Conservation (phyloP, 2,113 vertebrate genomes). For the Scatophagus argus region DNA sequence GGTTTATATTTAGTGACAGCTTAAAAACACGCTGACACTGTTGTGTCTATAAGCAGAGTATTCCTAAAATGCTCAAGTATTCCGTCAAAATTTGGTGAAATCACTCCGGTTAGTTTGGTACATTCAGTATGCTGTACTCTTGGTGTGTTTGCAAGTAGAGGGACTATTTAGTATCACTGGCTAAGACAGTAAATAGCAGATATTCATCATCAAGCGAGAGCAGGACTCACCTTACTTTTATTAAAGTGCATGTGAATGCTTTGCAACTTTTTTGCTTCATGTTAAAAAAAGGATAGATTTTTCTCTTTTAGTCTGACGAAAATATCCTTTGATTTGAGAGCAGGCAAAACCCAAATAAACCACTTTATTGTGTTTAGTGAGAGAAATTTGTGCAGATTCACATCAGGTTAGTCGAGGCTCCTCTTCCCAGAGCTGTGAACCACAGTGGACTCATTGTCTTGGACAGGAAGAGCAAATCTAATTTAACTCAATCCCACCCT, state of each 20-base stretch:
- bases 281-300: not conserved
- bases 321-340: not conserved
- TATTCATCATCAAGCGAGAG: not conserved
- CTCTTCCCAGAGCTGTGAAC: slow-evolving; percentile 47
- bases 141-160: no score
- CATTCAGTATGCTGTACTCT: not conserved
- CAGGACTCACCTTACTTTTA: not conserved
- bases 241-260: not conserved
- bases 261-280: not conserved
- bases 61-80: no score
- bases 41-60: not conserved
- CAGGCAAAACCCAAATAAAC: not conserved
- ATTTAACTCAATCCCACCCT: slow-evolving; percentile 59
- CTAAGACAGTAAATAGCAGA: not conserved
- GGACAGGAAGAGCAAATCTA: slow-evolving; percentile 71
- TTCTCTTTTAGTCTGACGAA: not conserved
- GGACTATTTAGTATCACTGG: no score
- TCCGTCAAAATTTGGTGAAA: no score
- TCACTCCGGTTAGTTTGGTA: not conserved
- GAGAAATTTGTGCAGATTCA: slow-evolving; percentile 23
- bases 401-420: slow-evolving; percentile 27
- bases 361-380: not conserved
- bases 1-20: no score
- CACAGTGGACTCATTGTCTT: slow-evolving; percentile 72
- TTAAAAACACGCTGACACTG: no score